Percentiles rank a stretch among this genome's conserved stretches.
Evolutionary conservation across 2,888 invertebrate species (phyloP).

Genomic region (Epirrhoe tristata): DNA sequence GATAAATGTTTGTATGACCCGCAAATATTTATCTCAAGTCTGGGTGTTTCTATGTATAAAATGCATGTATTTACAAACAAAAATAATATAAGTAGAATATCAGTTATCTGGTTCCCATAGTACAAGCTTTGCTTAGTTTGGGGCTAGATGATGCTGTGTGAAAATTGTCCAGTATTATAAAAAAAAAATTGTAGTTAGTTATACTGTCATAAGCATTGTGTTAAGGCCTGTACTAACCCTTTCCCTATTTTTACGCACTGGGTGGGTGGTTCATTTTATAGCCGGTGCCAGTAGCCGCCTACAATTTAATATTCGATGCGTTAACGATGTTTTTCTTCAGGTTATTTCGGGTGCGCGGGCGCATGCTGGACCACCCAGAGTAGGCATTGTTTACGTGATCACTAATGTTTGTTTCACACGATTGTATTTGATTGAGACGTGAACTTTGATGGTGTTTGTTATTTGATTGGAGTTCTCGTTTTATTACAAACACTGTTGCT

Average conservation of each 20-base stretch:
- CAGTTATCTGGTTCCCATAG: too few species aligned
- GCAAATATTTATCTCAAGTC: too few species aligned
- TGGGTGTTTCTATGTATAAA: too few species aligned
- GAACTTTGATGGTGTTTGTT: slow-evolving; percentile 27
- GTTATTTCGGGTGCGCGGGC: slow-evolving; percentile 72
- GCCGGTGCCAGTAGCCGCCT: slow-evolving; percentile 74
- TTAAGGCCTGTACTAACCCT: slow-evolving; percentile 50
- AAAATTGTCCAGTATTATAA: too few species aligned
- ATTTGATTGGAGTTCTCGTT: slow-evolving; percentile 7
- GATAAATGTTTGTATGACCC: too few species aligned
- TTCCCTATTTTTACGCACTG: slow-evolving; percentile 69
- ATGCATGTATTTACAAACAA: too few species aligned
- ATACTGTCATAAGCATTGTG: neutral
- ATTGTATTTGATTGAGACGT: slow-evolving; percentile 28
- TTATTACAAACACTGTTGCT: slow-evolving; percentile 8
- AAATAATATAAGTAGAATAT: too few species aligned
- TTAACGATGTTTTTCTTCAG: slow-evolving; percentile 83
- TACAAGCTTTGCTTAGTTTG: too few species aligned
- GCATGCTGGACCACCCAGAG: slow-evolving; percentile 73
- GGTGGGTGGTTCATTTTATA: slow-evolving; percentile 80
- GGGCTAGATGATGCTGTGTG: too few species aligned
- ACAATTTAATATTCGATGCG: slow-evolving; percentile 76
- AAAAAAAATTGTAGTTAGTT: too few species aligned
- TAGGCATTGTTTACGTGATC: slow-evolving; percentile 42
- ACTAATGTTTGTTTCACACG: slow-evolving; percentile 35